phyloP scores from a whole-genome alignment of 2,888 invertebrate species.

The Platerodrilus igneus region DNA sequence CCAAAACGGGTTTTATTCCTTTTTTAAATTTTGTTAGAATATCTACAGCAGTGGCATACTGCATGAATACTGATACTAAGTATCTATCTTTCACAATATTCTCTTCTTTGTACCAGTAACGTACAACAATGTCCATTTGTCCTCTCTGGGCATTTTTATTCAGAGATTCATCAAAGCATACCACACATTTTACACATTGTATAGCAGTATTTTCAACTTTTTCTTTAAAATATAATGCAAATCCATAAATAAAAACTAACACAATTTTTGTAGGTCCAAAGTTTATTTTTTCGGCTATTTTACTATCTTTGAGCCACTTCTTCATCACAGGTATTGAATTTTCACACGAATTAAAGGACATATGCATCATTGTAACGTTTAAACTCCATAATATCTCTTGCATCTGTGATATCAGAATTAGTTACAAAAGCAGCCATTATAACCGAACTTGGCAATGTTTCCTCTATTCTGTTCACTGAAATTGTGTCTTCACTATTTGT shows the following conservation, averaged over 20 bases:
- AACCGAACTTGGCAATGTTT: neutral
- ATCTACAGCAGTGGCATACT: neutral
- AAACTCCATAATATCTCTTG: conserved; percentile 1
- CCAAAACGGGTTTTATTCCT: neutral
- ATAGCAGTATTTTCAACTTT: neutral
- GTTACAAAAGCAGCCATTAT: neutral
- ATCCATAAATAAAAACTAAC: neutral
- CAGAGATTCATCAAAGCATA: conserved; percentile 2
- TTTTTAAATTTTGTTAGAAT: neutral
- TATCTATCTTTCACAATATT: neutral
- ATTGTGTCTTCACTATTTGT: too few relatives aligned
- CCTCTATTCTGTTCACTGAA: too few relatives aligned
- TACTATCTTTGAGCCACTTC: neutral
- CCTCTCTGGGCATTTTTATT: neutral
- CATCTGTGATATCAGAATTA: conserved; percentile 1
- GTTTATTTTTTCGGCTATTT: neutral
- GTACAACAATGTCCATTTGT: neutral
- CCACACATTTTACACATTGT: neutral
- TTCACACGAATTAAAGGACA: neutral
- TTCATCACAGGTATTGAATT: neutral
- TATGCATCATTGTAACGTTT: neutral
- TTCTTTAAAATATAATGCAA: neutral
- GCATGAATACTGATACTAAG: neutral
- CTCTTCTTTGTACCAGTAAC: neutral
- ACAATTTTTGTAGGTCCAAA: neutral